Base-by-base conservation (phyloP, 2,113 vertebrate genomes). In the Salvelinus sp. region DNA sequence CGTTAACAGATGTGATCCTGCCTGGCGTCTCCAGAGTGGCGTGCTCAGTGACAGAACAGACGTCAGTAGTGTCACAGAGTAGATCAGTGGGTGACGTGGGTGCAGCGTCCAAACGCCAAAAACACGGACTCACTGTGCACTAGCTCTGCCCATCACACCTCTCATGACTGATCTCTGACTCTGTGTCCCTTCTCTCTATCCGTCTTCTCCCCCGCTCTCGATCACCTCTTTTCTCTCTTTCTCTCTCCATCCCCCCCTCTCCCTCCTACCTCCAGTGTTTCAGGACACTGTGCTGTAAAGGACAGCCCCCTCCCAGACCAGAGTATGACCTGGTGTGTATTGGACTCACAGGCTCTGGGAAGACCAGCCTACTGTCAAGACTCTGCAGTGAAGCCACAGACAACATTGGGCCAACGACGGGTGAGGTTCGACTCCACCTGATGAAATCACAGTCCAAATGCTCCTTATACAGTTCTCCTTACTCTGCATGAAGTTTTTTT, bases 311-410 rank as follows among this genome's bases (percentile, higher is more conserved):
- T 2, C 95, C 96, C 0, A 93, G 97, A 89, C 95, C 96, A 12
- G 98, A 99, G 76, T 99, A 97, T 90, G 98, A 99, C 81, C 94
- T 99, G 87, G 97, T 99, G 83, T 99, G 98, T 90, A 97, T 99
- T 85, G 98, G 98, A 71, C 95, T 99, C 88, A 96, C 95, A 1
- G 96, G 96, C 72, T 96, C 98, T 60, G 98, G 97, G 81, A 99
- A 99, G 91, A 97, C 95, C 78, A 98, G 95, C 85, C 92, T 99
- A 78, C 91, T 99, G 70, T 96, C 96, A 7, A 95, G 95, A 57
- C 96, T 99, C 71, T 98, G 97, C 86, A 95, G 95, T 1, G 98
- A 99, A 93, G 95, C 90, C 82, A 88, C 89, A 0, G 95, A 98
- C 83, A 94, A 93, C 74, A 92, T 97, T 0, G 94, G 96, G 75